Evolutionary conservation across 1,140 invertebrate genomes (phyloP), one percentile per base, ranked within the genome.

Genomic region (Drosophila kurseongensis): DNA sequence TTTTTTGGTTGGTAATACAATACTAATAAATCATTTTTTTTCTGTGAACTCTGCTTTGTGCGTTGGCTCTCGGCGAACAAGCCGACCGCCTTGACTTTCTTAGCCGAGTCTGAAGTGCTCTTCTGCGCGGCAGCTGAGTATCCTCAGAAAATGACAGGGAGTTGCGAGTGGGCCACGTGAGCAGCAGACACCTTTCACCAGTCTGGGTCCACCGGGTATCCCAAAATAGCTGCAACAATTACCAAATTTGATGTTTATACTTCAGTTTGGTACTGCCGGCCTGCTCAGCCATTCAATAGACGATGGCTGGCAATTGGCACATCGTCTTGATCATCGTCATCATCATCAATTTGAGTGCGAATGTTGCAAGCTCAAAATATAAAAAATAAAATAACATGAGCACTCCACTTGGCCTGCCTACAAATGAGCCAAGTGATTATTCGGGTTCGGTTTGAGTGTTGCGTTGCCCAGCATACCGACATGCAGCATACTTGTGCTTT

Each of bases 351-450:
- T 81, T 78, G 60, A 81, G 78, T 81, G 79, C 79, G 78, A 67
- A 73, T 81, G 78, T 82, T 82, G 78, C 78, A 81, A 81, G 73
- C 75, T 10, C 44, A 55, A 41, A 55, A 56, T 41, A 58, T 38
- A 58, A 66, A 35, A 69, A 67, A 68, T 68, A 29, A 60, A 63
- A 63, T 44, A 60, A 66, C 65, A 51, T 66, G 65, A 68, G 65
- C 74, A 81, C 79, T 81, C 62, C 79, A 81, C 79, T 81, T 82
- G 78, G 78, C 18, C 79, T 81, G 79, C 79, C 79, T 82, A 81
- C 79, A 68, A 81, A 81, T 81, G 79, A 78, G 75, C 79, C 60
- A 68, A 73, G 74, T 82, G 79, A 82, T 82, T 78, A 81, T 82
- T 71, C 74, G 78, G 72, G 73, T 76, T 76, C 51, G 71, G 52